These are phyloP conservation scores for Drosophila pseudoobscura DNA, from an alignment of 1,140 invertebrate species.

Conservation along the genomic window DNA sequence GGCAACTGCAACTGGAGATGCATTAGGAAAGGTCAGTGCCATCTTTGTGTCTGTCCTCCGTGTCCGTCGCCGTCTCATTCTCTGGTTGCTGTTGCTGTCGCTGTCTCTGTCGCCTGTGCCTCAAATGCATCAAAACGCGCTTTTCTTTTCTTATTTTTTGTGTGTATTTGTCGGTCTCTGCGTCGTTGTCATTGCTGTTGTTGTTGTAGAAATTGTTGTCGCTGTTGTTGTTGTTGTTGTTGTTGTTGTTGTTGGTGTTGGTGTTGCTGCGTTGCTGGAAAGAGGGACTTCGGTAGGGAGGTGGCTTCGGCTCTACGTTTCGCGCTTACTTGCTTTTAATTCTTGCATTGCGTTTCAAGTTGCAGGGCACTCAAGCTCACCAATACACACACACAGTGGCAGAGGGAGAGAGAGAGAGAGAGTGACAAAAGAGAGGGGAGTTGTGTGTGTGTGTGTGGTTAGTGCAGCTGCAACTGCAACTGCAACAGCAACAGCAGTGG, in stretches of 20 bases:
- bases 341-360: slow-evolving; percentile 80
- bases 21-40: slow-evolving; percentile 81
- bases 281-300: slow-evolving; percentile 5
- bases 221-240: slow-evolving; percentile 28
- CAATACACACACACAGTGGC: slow-evolving; percentile 38
- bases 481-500: slow-evolving; percentile 27
- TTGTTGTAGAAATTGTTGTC: slow-evolving; percentile 17
- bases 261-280: slow-evolving; percentile 3
- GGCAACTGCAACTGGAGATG: slow-evolving; percentile 64
- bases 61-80: not conserved
- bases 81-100: slow-evolving; percentile 9
- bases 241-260: slow-evolving; percentile 22
- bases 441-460: slow-evolving; percentile 69
- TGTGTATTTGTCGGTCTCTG: slow-evolving; percentile 61
- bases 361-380: slow-evolving; percentile 73
- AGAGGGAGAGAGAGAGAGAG: slow-evolving; percentile 1
- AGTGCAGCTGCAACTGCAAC: slow-evolving; percentile 71
- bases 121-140: slow-evolving; percentile 79
- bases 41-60: slow-evolving; percentile 18
- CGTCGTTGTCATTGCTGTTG: slow-evolving; percentile 38
- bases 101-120: slow-evolving; percentile 56
- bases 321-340: slow-evolving; percentile 79
- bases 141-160: slow-evolving; percentile 42
- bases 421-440: slow-evolving; percentile 18
- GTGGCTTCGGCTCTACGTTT: slow-evolving; percentile 47